Base-by-base conservation (phyloP, 2,888 invertebrate species). In the Tenthredo scrophulariae region DNA sequence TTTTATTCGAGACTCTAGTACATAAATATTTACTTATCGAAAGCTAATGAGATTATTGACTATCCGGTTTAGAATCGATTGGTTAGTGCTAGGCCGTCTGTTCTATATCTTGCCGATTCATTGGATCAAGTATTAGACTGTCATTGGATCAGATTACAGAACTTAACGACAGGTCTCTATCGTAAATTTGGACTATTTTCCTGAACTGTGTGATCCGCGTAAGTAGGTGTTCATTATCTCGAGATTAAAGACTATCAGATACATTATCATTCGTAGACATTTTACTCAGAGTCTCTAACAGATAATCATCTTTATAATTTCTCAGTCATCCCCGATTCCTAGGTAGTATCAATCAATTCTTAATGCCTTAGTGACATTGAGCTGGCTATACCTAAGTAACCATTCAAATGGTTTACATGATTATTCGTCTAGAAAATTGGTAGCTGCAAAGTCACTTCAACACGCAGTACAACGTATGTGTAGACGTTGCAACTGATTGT, bases 121-220 rank as follows among this genome's bases (percentile, higher is more conserved):
- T 74, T 26, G 43, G 43, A 74, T 74, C 7, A 74, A 74, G 72
- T 40, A 43, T 43, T n/a, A 67, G 18, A 67, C 29, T 18, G 18
- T 33, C 67, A 33, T 26, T 33, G 33, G 67, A 67, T 67, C 67
- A 33, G 67, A 67, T 33, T 67, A 67, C 0, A 33, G 33, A 29
- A 18, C 18, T 13, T 33, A 5, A 15, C 5, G 33, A 33, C 67
- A 67, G 18, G 29, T 67, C 18, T 67, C 18, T 67, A 18, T 67
- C 67, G 33, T 67, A 67, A 67, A 67, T 33, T 67, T 67, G 13
- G 18, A 33, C 67, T 67, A 67, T 26, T 67, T 67, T 67, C 13
- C 13, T 18, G 13, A 62, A 10, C 62, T 29, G 9, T 29, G 26
- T 62, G 13, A 62, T 62, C 62, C 62, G 54, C n/a, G n/a, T 18